Percentiles rank a stretch among this genome's conserved stretches.
phyloP scores from a whole-genome alignment of 2,113 vertebrate genomes.

The Mandrillus leucophaeus region DNA sequence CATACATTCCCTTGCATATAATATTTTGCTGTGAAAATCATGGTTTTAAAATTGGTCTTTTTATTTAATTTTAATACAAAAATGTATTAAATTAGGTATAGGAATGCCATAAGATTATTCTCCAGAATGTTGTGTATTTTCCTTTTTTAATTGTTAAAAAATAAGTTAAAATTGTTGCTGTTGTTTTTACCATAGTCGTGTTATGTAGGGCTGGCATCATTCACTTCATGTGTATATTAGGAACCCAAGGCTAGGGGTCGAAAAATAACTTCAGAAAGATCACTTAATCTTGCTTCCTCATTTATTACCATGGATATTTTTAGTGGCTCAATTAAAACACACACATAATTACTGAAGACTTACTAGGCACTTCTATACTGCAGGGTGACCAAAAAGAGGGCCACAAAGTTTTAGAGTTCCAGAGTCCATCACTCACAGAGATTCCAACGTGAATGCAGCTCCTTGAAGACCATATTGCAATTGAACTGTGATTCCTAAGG shows the following conservation, averaged over 20 bases:
- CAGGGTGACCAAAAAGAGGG: neutral
- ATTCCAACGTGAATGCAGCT: neutral
- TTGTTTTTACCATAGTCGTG: neutral
- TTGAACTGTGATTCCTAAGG: neutral
- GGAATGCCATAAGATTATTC: neutral
- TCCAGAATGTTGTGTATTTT: neutral
- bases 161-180: too few species aligned
- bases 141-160: neutral
- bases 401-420: neutral
- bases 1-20: neutral
- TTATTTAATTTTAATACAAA: neutral
- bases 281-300: neutral
- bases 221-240: neutral
- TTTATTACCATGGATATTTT: neutral
- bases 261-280: neutral
- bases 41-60: neutral
- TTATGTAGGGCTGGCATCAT: neutral
- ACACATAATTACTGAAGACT: neutral
- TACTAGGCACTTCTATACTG: neutral
- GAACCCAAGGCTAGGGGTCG: neutral
- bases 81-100: neutral
- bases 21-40: neutral
- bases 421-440: neutral
- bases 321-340: neutral
- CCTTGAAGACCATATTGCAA: too few species aligned